Evolutionary conservation across 2,797 vertebrate genomes (phyloP).

Genomic region (Typhlichthys eigenmanni): DNA sequence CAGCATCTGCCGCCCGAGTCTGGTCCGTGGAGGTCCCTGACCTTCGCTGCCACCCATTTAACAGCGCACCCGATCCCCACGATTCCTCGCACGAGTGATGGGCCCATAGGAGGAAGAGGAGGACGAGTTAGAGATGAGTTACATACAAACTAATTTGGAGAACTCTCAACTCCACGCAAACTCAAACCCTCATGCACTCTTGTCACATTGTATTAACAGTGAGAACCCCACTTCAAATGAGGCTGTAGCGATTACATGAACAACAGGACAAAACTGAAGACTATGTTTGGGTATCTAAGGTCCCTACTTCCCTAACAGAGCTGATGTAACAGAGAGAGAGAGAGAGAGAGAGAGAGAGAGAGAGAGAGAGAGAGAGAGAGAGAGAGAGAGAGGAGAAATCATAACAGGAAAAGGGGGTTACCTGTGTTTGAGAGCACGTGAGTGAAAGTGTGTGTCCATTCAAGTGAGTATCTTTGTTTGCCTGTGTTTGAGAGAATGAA

Average conservation of each 20-base stretch:
- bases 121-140: too few species aligned
- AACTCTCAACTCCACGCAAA: not conserved
- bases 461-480: not conserved
- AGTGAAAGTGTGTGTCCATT: conserved; percentile 9
- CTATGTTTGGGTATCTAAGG: conserved; percentile 6
- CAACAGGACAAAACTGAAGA: conserved; percentile 48
- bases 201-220: not conserved
- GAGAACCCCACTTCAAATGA: conserved; percentile 27
- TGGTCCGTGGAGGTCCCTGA: too few species aligned
- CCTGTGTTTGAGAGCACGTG: not conserved
- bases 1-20: too few species aligned
- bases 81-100: too few species aligned
- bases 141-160: too few species aligned
- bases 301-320: conserved; percentile 36
- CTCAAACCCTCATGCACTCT: conserved; percentile 3
- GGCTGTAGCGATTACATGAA: conserved; percentile 38
- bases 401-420: conserved; percentile 24
- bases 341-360: conserved; percentile 11
- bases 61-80: too few species aligned
- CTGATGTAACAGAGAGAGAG: conserved; percentile 30
- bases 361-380: not conserved
- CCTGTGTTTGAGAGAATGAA: not conserved
- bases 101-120: too few species aligned
- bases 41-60: too few species aligned
- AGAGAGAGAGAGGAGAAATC: conserved; percentile 10